A percentile compares a stretch with the other conserved stretches of the same genome.
Conservation (phyloP, 2,888 invertebrate genomes). For the Unio delphinus region DNA sequence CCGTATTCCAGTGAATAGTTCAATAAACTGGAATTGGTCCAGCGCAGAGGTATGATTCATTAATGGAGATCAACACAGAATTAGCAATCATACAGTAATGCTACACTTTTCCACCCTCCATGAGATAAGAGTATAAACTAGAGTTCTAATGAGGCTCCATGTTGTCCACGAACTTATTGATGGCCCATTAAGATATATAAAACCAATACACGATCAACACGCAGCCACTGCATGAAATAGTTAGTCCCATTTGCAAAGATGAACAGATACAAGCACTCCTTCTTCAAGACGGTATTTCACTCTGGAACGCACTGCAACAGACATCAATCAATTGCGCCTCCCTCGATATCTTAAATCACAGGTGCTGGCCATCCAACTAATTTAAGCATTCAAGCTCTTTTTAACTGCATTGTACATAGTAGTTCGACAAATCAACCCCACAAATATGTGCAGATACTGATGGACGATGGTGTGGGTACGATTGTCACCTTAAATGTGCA, state of each 20-base stretch:
- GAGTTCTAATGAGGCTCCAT: conserved; percentile 3
- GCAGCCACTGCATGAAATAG: conserved; percentile 2
- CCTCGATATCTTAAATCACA: conserved; percentile 12
- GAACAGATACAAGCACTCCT: background rate
- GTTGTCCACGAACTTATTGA: conserved; percentile 1
- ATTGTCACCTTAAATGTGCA: no score
- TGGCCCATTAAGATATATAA: background rate
- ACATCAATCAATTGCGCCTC: conserved; percentile 10
- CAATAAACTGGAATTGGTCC: conserved; percentile 8
- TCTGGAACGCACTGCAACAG: conserved; percentile 3
- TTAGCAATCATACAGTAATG: conserved; percentile 1
- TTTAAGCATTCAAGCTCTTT: no score
- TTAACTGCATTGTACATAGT: no score
- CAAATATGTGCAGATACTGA: no score
- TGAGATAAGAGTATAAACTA: background rate
- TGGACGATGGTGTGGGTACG: no score
- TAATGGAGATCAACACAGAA: background rate
- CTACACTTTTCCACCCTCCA: conserved; percentile 1
- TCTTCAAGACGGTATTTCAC: conserved; percentile 10
- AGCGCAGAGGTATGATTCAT: background rate
- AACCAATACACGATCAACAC: background rate
- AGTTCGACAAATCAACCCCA: no score
- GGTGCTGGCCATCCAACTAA: conserved; percentile 1
- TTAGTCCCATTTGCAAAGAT: conserved; percentile 2
- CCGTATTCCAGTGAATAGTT: background rate